These are phyloP conservation scores for Euphydryas editha DNA, from an alignment of 2,888 invertebrate genomes.

Conservation along the genomic window DNA sequence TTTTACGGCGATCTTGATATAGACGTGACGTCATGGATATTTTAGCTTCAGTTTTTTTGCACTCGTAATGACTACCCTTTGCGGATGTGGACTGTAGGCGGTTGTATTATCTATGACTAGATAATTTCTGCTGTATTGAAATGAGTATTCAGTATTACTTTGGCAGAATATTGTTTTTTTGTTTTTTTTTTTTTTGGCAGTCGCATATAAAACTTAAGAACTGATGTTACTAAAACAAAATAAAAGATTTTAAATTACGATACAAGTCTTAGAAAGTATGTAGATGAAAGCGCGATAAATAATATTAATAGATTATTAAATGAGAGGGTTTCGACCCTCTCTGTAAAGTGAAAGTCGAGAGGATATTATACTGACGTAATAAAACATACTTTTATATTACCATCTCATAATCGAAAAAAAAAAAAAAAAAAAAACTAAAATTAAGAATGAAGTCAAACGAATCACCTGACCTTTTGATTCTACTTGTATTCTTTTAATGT, in stretches of 20 bases:
- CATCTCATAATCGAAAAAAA: too few species aligned
- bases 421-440: too few species aligned
- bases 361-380: slow-evolving; percentile 40
- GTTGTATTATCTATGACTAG: slow-evolving; percentile 40
- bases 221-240: background rate
- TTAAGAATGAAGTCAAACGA: background rate
- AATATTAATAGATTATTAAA: background rate
- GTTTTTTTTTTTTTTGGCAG: slow-evolving; percentile 4
- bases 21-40: slow-evolving; percentile 46
- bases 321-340: slow-evolving; percentile 36
- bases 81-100: slow-evolving; percentile 40
- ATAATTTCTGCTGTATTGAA: slow-evolving; percentile 40
- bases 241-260: background rate
- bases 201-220: background rate
- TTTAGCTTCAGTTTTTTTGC: slow-evolving; percentile 43
- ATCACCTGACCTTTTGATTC: too few species aligned
- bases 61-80: slow-evolving; percentile 43
- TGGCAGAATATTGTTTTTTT: slow-evolving; percentile 22
- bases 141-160: slow-evolving; percentile 28
- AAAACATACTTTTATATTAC: background rate
- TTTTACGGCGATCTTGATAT: slow-evolving; percentile 55
- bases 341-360: slow-evolving; percentile 49
- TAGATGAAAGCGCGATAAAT: slow-evolving; percentile 2
- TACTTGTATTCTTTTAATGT: too few species aligned
- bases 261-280: background rate